Evolutionary conservation across 2,113 vertebrate species (phyloP).

Genomic region (Lophura nycthemera): DNA sequence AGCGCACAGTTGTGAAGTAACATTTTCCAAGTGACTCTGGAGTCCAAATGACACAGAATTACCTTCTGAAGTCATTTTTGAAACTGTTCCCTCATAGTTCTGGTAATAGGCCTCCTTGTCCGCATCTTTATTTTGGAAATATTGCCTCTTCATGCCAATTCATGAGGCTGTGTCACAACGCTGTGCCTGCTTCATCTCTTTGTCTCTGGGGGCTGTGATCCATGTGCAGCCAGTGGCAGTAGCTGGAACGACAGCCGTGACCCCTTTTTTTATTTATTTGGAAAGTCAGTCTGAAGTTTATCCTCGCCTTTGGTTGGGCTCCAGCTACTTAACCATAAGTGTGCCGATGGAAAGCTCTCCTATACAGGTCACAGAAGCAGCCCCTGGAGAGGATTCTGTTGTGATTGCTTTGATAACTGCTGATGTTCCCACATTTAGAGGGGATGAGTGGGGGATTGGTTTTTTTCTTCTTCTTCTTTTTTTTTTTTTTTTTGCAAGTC

Average conservation of each 20-base stretch:
- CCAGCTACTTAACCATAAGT: not conserved
- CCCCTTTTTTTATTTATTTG: conserved; percentile 10
- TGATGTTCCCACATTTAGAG: not conserved
- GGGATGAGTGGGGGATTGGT: not conserved
- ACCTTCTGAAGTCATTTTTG: conserved; percentile 40
- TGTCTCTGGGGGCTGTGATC: not conserved
- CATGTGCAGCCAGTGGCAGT: not conserved
- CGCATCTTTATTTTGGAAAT: conserved; percentile 27
- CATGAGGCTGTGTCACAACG: not conserved
- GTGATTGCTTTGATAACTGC: not conserved
- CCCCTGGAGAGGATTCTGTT: not conserved
- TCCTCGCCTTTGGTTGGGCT: not conserved
- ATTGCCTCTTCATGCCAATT: not conserved
- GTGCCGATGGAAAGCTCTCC: not conserved
- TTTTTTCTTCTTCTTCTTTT: not conserved
- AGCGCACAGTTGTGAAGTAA: conserved; percentile 12
- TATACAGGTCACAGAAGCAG: not conserved
- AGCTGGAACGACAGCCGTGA: not conserved
- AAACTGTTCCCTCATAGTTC: conserved; percentile 11
- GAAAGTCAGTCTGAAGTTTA: not conserved
- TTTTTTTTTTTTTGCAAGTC: not conserved
- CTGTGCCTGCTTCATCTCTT: not conserved
- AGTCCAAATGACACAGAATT: conserved; percentile 8
- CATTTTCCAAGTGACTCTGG: conserved; percentile 36
- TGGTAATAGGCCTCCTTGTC: not conserved